phyloP scores from a whole-genome alignment of 2,888 invertebrate genomes.

The Ceramica pisi region DNA sequence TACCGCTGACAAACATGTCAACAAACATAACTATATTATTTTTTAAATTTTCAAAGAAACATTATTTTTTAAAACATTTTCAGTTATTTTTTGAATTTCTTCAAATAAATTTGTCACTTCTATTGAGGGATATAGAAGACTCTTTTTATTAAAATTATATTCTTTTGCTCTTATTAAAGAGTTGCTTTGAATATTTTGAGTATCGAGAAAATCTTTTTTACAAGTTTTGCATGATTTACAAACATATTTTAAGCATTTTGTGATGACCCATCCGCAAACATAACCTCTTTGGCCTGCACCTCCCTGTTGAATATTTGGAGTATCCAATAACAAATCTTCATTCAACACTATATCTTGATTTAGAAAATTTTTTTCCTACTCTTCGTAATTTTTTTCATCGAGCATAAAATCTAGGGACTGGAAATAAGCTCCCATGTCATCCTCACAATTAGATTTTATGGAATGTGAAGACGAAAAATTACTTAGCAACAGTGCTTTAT shows the following conservation, averaged over 20 bases:
- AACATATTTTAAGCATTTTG: too few relatives aligned
- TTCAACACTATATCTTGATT: neutral
- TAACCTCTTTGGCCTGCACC: slow-evolving; percentile 2
- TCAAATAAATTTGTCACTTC: neutral
- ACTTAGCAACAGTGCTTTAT: too few relatives aligned
- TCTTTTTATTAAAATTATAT: neutral
- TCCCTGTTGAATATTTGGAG: neutral
- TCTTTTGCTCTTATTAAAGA: neutral
- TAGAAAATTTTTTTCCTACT: neutral
- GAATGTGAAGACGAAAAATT: slow-evolving; percentile 5
- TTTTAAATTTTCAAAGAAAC: neutral
- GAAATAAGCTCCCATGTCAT: neutral
- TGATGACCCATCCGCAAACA: neutral
- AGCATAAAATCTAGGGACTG: neutral
- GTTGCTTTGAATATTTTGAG: too few relatives aligned
- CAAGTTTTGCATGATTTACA: too few relatives aligned
- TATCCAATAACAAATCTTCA: neutral
- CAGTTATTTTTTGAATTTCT: neutral
- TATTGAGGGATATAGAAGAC: neutral
- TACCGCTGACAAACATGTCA: neutral
- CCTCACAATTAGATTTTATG: slow-evolving; percentile 2
- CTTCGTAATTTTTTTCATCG: neutral
- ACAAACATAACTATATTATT: neutral
- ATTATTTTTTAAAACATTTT: neutral
- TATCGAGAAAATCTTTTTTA: too few relatives aligned